A percentile compares a stretch with the other conserved stretches of the same genome.
phyloP scores from a whole-genome alignment of 1,140 invertebrate genomes.

The Drosophila erecta region DNA sequence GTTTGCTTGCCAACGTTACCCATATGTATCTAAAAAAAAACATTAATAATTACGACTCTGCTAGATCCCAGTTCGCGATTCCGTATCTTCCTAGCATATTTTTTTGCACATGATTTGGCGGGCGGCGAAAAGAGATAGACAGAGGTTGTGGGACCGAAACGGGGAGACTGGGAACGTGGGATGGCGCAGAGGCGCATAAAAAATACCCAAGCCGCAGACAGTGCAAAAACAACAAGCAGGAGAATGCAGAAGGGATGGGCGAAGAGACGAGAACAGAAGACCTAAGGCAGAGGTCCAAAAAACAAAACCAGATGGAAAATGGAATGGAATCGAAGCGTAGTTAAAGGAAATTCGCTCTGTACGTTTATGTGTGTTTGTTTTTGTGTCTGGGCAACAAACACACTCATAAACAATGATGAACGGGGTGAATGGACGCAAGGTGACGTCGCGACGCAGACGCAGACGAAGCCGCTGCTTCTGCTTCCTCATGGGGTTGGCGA shows the following conservation, averaged over 20 bases:
- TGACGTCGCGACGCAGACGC: conserved; percentile 39
- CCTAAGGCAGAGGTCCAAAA: conserved; percentile 43
- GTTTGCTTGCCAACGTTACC: not conserved
- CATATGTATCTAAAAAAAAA: conserved; percentile 37
- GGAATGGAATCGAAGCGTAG: conserved; percentile 71
- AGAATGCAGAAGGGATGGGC: not conserved
- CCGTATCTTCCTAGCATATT: conserved; percentile 8
- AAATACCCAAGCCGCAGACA: conserved; percentile 39
- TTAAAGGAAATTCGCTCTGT: conserved; percentile 55
- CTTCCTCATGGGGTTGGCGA: conserved; percentile 32
- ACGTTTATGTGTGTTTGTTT: conserved; percentile 35
- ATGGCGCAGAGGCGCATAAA: conserved; percentile 57
- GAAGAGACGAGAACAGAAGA: conserved; percentile 11
- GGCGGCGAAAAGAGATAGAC: conserved; percentile 17
- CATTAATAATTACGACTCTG: conserved; percentile 64
- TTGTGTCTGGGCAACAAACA: conserved; percentile 36
- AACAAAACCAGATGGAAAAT: conserved; percentile 75
- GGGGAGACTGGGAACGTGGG: conserved; percentile 38
- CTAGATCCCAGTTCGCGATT: conserved; percentile 51
- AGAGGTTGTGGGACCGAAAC: conserved; percentile 35
- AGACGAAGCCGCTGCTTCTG: conserved; percentile 29
- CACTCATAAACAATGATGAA: conserved; percentile 20
- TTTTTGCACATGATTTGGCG: conserved; percentile 41
- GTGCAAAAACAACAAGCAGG: conserved; percentile 34
- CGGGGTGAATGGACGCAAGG: conserved; percentile 76